Conservation (phyloP, 2,797 vertebrate genomes). For the Amphiprion clarkii region DNA sequence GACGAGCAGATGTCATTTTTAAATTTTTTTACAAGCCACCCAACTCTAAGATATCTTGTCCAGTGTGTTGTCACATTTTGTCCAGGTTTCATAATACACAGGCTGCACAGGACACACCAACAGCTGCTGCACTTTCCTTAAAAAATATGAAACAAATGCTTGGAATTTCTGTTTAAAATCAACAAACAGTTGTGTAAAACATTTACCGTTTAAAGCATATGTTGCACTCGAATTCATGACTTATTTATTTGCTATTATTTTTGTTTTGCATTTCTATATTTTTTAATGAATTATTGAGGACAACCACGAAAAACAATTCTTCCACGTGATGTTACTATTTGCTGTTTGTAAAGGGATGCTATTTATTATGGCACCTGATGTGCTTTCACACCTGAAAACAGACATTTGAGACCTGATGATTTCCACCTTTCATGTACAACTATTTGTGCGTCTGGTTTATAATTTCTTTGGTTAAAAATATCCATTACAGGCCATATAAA, state of each 20-base stretch:
- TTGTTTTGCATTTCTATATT: too few relatives aligned
- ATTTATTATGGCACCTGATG: conserved; percentile 14
- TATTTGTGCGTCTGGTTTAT: conserved; percentile 36
- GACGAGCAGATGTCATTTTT: conserved; percentile 64
- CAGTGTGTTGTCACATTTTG: conserved; percentile 38
- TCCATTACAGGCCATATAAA: not conserved
- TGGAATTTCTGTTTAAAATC: not conserved
- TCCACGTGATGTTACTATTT: not conserved
- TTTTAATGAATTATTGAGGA: not conserved
- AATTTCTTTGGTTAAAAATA: conserved; percentile 7
- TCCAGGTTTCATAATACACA: not conserved
- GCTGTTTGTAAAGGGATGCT: not conserved
- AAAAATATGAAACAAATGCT: not conserved
- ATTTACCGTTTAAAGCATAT: not conserved
- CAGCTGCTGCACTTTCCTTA: not conserved
- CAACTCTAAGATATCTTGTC: conserved; percentile 41
- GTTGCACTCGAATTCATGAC: not conserved
- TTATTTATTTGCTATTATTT: not conserved
- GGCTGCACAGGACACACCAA: not conserved
- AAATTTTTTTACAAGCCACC: conserved; percentile 63
- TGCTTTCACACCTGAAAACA: conserved; percentile 28
- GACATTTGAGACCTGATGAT: conserved; percentile 20
- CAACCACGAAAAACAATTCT: not conserved
- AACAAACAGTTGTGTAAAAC: not conserved
- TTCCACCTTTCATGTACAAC: conserved; percentile 35